Evolutionary conservation across 2,113 vertebrate species (phyloP), one percentile per base, ranked within the genome.

Genomic region (Calonectris borealis): DNA sequence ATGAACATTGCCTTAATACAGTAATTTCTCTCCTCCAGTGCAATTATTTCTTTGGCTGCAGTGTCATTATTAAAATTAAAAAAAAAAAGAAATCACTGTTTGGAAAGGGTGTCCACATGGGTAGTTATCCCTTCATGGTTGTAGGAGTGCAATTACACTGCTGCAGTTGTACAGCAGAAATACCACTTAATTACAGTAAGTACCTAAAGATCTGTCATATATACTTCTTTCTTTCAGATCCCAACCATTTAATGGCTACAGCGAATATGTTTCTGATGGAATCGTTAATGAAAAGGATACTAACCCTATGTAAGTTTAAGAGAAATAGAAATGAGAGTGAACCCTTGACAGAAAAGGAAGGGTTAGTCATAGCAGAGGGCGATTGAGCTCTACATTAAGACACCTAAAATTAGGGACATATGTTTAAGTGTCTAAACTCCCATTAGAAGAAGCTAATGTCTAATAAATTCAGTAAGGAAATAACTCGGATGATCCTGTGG

Each of bases 281-380:
- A 86, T 26, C 3, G 10, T 61, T 40, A 54, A n/a, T 52, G 36
- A 36, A 66, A 82, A 54, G 21, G 15, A n/a, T 32, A 72, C 26
- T 42, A 54, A 32, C 7, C 19, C 17, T 52, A 42, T 0, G 0
- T 2, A 21, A 0, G 0, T 44, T 44, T n/a, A 91, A 49, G 8
- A 54, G 13, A 66, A 66, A 44, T 19, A 49, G 7, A 61, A 61
- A 51, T 21, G 13, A 29, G 26, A 66, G 20, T 40, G 15, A 73
- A 16, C 10, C 29, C 27, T 44, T 61, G 40, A 36, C 38, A 78
- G 38, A 73, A 80, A 68, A 73, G 10, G 40, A 57, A 79, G 13
- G 3, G 12, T 57, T 44, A 68, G 19, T 49, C 26, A 46, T 15
- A 20, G 15, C 25, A 68, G 40, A 49, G 13, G 11, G n/a, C 5